Evolutionary conservation across 2,888 invertebrate species (phyloP), one percentile per base, ranked within the genome.

Genomic region (Trilocha varians): DNA sequence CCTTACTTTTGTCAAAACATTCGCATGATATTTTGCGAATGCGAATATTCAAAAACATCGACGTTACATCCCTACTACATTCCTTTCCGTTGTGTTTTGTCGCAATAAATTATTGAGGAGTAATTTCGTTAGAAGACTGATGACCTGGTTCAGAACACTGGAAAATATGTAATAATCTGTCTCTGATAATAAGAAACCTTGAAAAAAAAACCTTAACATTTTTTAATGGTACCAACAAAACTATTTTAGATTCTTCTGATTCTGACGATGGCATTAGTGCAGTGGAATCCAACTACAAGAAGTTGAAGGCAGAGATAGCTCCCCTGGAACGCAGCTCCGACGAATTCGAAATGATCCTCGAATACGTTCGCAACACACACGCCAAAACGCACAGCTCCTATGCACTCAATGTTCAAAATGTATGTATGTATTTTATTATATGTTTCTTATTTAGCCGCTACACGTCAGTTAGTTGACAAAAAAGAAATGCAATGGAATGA

Each of bases 361-460:
- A 91, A 39, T 99, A 98, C 69, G 90, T 96, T 1, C 86, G 88
- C 54, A 99, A 98, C 63, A 99, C 98, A 0, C 98, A 99, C 76
- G 99, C 95, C 0, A 78, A 89, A 4, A 99, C 99, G 0, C 99
- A 99, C 73, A 86, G 87, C 17, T 86, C 87, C 46, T 84, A 79
- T 56, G 59, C 67, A 0, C 63, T 84, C 3, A 60, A 73, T 0
- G 61, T 83, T 13, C 56, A 75, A 47, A 57, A 83, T 68, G 83
- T 79, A 14, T 39, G 44, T 49, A 25, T 13, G 25, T 34, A n/a
- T 8, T 6, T 13, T 13, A 34, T 13, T 6, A 34, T 5, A 13
- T 13, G 5, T 13, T 14, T 5, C 1, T 14, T 11, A 34, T 13
- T n/a, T 13, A 5, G 5, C 34, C 8, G 3, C 15, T 9, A 9